Evolutionary conservation across 2,113 vertebrate genomes (phyloP), one percentile per base, ranked within the genome.

Genomic region (Macroglossus sobrinus): DNA sequence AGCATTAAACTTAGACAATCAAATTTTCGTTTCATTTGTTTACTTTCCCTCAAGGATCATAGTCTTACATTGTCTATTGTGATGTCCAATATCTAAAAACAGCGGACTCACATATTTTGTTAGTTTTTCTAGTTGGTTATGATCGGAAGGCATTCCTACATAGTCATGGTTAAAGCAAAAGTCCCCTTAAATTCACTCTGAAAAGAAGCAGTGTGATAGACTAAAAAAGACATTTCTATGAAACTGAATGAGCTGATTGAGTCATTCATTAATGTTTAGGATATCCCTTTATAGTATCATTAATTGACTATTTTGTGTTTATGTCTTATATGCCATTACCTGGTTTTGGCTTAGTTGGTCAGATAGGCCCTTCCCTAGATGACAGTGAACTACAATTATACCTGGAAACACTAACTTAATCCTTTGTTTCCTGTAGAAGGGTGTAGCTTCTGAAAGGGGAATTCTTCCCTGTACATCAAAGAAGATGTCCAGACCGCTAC

Each of bases 131-230:
- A 30, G 15, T 40, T 75, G 7, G 40, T 81, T 22, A 53, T 64
- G 8, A 43, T 45, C 19, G n/a, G 7, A 35, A 40, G 61, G 21
- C 30, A 66, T 57, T 57, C 38, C 55, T 88, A 53, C 28, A 75
- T 38, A 26, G 57, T 35, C 15, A 6, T 43, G 40, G 18, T 38
- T 16, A 35, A 84, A 21, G 43, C 16, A 66, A n/a, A 68, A 68
- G 35, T 75, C 6, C 5, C 19, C 28, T 68, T 50, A 81, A 96
- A 68, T 90, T 72, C 18, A 86, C 28, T 72, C 45, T 85, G 50
- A 85, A 45, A 85, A 63, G 5, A 63, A 71, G 0, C 2, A 59
- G 2, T 53, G 66, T 66, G 14, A 30, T 11, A 72, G 3, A 79
- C 13, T 8, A 26, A 43, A 33, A 93, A 57, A 7, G 64, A 50